phyloP scores from a whole-genome alignment of 2,113 vertebrate genomes.

The Alosa alosa region DNA sequence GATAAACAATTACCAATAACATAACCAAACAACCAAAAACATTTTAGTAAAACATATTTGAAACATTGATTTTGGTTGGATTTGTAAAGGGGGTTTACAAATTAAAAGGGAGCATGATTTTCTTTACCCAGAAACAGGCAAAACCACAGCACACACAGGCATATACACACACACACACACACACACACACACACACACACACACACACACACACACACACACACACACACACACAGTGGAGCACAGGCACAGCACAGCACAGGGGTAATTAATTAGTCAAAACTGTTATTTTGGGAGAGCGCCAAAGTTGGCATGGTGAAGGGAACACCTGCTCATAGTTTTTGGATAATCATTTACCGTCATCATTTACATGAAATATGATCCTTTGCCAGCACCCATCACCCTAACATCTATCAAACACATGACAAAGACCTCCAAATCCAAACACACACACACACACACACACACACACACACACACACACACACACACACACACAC shows the following conservation, averaged over 20 bases:
- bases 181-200: not conserved
- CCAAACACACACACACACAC: not conserved
- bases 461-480: not conserved
- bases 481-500: not conserved
- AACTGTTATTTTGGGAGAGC: conserved; percentile 12
- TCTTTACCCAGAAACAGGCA: too few species aligned
- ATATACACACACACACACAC: not conserved
- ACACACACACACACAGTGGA: not conserved
- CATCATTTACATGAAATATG: conserved; percentile 17
- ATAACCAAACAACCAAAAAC: not conserved
- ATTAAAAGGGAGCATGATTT: too few species aligned
- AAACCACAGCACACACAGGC: not conserved
- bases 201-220: not conserved
- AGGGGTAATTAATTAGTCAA: conserved; percentile 2
- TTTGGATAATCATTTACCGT: conserved; percentile 13
- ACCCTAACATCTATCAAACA: conserved; percentile 5
- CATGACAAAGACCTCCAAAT: conserved; percentile 1
- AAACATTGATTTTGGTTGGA: not conserved
- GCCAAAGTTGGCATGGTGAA: conserved; percentile 8
- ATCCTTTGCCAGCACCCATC: not conserved
- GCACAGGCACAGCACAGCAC: not conserved
- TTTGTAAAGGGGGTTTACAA: not conserved
- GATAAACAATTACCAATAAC: not conserved
- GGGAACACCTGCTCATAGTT: conserved; percentile 13
- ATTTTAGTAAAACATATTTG: not conserved